phyloP scores from a whole-genome alignment of 2,888 invertebrate genomes.

The Drosophila neotestacea region DNA sequence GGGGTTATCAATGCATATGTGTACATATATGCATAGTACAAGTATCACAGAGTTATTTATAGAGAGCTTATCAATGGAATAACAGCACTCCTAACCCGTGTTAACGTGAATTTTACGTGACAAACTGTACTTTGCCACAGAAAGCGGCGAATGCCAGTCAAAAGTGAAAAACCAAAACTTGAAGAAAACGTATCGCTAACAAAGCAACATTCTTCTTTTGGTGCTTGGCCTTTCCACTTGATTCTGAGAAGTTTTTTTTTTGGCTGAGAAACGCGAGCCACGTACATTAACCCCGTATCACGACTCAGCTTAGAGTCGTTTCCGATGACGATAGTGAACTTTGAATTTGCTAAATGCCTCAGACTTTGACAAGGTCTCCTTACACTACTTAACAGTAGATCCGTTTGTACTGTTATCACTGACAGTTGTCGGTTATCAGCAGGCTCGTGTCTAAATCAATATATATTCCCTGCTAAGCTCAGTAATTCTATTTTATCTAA shows the following conservation, averaged over 20 bases:
- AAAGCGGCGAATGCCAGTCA: slow-evolving; percentile 14
- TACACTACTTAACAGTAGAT: slow-evolving; percentile 20
- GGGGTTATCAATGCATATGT: slow-evolving; percentile 52
- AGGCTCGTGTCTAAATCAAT: slow-evolving; percentile 36
- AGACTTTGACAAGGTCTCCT: slow-evolving; percentile 16
- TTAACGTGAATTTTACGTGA: slow-evolving; percentile 37
- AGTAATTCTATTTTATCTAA: slow-evolving; percentile 21
- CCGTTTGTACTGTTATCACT: slow-evolving; percentile 41
- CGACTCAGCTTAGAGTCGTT: slow-evolving; percentile 24
- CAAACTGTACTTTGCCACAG: slow-evolving; percentile 47
- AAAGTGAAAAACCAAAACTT: slow-evolving; percentile 36
- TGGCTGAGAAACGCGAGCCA: slow-evolving; percentile 30
- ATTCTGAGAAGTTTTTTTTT: slow-evolving; percentile 22
- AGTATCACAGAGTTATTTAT: slow-evolving; percentile 26
- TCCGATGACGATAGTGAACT: slow-evolving; percentile 39
- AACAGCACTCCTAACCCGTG: slow-evolving; percentile 32
- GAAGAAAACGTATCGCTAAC: slow-evolving; percentile 22
- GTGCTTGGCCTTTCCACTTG: slow-evolving; percentile 31
- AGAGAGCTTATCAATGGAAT: slow-evolving; percentile 48
- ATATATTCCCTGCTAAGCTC: slow-evolving; percentile 14
- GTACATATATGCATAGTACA: slow-evolving; percentile 25
- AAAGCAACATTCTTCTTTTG: slow-evolving; percentile 19
- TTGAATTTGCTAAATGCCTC: slow-evolving; percentile 16
- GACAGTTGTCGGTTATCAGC: slow-evolving; percentile 18
- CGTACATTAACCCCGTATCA: slow-evolving; percentile 52